Base-by-base conservation (phyloP, 2,113 vertebrate genomes). In the Centropristis striata region DNA sequence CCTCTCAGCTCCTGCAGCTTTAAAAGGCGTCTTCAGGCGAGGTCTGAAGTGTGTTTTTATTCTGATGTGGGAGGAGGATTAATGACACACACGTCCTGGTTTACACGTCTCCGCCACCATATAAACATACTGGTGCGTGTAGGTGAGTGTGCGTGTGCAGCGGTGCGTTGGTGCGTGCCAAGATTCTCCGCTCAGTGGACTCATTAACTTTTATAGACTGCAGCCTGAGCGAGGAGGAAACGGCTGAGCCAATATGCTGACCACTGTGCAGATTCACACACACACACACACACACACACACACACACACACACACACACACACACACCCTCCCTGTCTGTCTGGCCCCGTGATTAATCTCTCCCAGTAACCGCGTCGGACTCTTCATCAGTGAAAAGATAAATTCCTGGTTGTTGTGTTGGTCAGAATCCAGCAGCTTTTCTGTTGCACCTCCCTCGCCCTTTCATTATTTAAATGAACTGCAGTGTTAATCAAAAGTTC, bases 181-280 rank as follows among this genome's bases (percentile, higher is more conserved):
- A 4, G 14, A 32, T 3, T 80, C 47, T 60, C 53, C 46, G 50
- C 71, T 60, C 71, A 12, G 72, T 28, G 46, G 75, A 75, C 69
- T 88, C 84, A 77, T 88, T 86, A 90, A 91, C 78, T 88, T 90
- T 88, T 88, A 89, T 86, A 78, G 88, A 83, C 87, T 85, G 70
- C 86, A 57, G 81, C 65, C 57, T 7, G 78, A 59, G 78, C 20
- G 21, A 0, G 23, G 71, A 89, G 90, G 80, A 84, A 86, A 86
- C 60, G 76, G 59, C 59, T 14, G 47, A 80, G 70, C 81, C 87
- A 78, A 88, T 86, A 78, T 88, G 80, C 91, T 91, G 90, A 90
- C 83, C 74, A 32, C 70, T 41, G 73, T 70, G 81, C 59, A 73
- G 47, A 76, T 83, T 27, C 71, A 67, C 75, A 54, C 64, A 69